phyloP scores from a whole-genome alignment of 64 coral and sea anemone genomes.

The Stylophora pistillata region DNA sequence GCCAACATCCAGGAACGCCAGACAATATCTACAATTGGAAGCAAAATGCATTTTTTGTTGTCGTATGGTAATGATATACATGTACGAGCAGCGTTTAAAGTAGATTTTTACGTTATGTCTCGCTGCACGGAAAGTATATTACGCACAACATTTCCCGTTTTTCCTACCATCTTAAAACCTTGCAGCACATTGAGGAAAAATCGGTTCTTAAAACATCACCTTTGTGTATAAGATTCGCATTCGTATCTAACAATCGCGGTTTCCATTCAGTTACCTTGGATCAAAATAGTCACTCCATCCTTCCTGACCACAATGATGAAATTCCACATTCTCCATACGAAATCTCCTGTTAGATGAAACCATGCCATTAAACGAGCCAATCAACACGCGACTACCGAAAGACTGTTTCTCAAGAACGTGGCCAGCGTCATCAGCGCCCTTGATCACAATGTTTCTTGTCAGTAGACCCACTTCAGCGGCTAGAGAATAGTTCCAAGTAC shows the following conservation, averaged over 20 bases:
- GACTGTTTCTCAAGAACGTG: constrained; percentile 42
- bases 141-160: too few relatives aligned
- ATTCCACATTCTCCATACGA: constrained; percentile 78
- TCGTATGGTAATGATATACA: too few relatives aligned
- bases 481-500: constrained; percentile 46
- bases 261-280: constrained; percentile 28
- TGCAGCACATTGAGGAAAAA: too few relatives aligned
- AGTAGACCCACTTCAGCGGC: constrained; percentile 80
- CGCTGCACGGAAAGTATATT: too few relatives aligned
- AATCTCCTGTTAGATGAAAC: constrained; percentile 3
- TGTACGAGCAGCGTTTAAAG: too few relatives aligned
- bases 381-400: constrained; percentile 73
- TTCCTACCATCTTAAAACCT: too few relatives aligned
- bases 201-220: too few relatives aligned
- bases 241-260: too few relatives aligned
- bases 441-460: constrained; percentile 80
- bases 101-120: too few relatives aligned
- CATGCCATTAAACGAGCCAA: constrained; percentile 25
- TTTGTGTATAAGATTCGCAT: too few relatives aligned
- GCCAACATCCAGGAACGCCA: constrained; percentile 47
- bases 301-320: constrained; percentile 77
- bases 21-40: constrained; percentile 43
- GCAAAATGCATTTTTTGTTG: not conserved
- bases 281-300: constrained; percentile 63
- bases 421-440: constrained; percentile 55